These are phyloP conservation scores for Mellilla xanthometata DNA, from an alignment of 2,888 invertebrate genomes.

Conservation along the genomic window DNA sequence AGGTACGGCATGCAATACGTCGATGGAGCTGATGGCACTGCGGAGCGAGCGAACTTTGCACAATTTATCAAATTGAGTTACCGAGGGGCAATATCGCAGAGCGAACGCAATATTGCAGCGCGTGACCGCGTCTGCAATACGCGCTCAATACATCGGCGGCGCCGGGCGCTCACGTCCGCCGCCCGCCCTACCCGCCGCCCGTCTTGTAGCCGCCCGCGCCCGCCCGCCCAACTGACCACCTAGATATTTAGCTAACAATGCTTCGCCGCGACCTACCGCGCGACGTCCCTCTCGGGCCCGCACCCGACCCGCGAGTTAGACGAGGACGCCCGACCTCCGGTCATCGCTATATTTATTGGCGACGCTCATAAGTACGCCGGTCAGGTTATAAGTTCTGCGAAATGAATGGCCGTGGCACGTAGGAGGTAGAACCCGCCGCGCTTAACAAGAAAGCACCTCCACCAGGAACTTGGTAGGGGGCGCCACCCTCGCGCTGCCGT, in stretches of 20 bases:
- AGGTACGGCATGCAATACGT: constrained; percentile 45
- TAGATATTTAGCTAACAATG: constrained; percentile 83
- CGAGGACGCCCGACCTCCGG: constrained; percentile 71
- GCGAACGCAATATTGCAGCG: constrained; percentile 82
- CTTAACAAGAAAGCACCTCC: constrained; percentile 80
- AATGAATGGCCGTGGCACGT: constrained; percentile 80
- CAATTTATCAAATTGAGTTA: constrained; percentile 82
- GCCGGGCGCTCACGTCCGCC: constrained; percentile 68
- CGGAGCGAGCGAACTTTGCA: constrained; percentile 72
- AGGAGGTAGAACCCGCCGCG: constrained; percentile 71
- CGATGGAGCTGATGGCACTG: constrained; percentile 62
- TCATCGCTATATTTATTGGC: constrained; percentile 82
- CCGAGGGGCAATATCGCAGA: constrained; percentile 79
- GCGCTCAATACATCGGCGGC: constrained; percentile 83
- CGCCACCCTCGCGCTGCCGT: constrained; percentile 62
- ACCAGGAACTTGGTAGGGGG: constrained; percentile 67
- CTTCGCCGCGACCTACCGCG: constrained; percentile 59
- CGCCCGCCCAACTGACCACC: constrained; percentile 75
- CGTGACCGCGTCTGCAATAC: constrained; percentile 83
- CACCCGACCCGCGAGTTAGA: constrained; percentile 44
- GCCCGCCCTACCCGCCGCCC: constrained; percentile 63
- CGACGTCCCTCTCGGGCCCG: constrained; percentile 60
- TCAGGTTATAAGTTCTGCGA: constrained; percentile 82
- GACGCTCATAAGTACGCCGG: constrained; percentile 82
- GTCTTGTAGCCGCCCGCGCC: constrained; percentile 56